Base-by-base conservation (phyloP, 2,888 invertebrate genomes). In the Drosophila neotestacea region DNA sequence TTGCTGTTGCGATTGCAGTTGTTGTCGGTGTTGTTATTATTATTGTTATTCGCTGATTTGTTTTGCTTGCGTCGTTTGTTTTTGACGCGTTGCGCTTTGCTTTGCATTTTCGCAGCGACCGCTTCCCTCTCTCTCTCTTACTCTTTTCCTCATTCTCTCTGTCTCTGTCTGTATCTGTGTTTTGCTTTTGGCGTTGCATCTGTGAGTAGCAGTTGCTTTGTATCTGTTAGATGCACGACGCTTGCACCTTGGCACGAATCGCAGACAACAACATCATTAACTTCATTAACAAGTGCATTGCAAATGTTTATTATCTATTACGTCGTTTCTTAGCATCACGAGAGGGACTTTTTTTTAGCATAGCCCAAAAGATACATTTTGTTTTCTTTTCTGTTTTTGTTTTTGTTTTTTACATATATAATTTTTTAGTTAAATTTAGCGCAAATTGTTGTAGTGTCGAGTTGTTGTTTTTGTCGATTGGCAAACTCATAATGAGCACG, bases 261-360 rank as follows among this genome's bases (percentile, higher is more conserved):
- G 54, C 77, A 51, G 70, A 77, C 62, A 74, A 73, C 55, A 79
- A 80, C 69, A 75, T 85, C 71, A 80, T 85, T 71, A 83, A 85
- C 86, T 79, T 88, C 73, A 88, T 85, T 85, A 81, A 69, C 86
- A 73, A 83, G 71, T 88, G 86, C 75, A 88, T 68, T 69, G 70
- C 70, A 72, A 71, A 73, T 70, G 65, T 72, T 71, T 74, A 77
- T 70, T 68, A 62, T 67, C 62, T 73, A 78, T 76, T 78, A 76
- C 78, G 76, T 73, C 38, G 78, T 62, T 50, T 61, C 56, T 44
- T 55, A 51, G 59, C 70, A 46, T 32, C 38, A 48, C 39, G 27
- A 47, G 44, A 44, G 16, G 60, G 42, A 64, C 44, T 39, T 63
- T 68, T 70, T 70, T 58, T 36, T 32, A 46, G 36, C 50, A 39